These are phyloP conservation scores for Thysanoteuthis rhombus DNA, from an alignment of 2,888 invertebrate species.

Conservation along the genomic window DNA sequence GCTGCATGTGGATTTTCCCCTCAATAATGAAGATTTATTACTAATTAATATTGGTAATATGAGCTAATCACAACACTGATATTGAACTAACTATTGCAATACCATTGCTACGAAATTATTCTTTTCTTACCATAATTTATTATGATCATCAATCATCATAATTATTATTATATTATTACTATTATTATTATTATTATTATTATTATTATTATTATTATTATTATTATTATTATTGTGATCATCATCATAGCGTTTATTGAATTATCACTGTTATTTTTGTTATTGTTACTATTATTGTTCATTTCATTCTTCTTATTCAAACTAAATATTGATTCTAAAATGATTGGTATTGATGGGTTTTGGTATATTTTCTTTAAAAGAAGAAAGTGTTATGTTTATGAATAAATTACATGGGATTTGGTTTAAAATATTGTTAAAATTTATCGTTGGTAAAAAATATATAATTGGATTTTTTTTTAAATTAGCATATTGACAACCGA, in stretches of 20 bases:
- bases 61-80: neutral
- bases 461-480: too few relatives aligned
- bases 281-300: neutral
- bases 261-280: neutral
- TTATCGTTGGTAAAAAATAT: too few relatives aligned
- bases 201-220: neutral
- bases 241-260: neutral
- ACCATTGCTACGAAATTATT: neutral
- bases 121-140: neutral
- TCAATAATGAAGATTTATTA: neutral
- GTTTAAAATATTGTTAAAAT: too few relatives aligned
- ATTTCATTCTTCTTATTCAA: neutral
- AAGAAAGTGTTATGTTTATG: too few relatives aligned
- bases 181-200: neutral
- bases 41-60: neutral
- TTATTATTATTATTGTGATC: neutral
- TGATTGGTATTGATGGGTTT: neutral
- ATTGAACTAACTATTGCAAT: neutral
- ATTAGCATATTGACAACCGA: too few relatives aligned
- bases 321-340: neutral
- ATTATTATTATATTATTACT: neutral
- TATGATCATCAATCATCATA: neutral
- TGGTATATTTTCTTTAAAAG: too few relatives aligned
- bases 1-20: conserved; percentile 21
- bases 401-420: too few relatives aligned